Evolutionary conservation across 2,797 vertebrate genomes (phyloP).

Genomic region (Sebastes umbrosus): DNA sequence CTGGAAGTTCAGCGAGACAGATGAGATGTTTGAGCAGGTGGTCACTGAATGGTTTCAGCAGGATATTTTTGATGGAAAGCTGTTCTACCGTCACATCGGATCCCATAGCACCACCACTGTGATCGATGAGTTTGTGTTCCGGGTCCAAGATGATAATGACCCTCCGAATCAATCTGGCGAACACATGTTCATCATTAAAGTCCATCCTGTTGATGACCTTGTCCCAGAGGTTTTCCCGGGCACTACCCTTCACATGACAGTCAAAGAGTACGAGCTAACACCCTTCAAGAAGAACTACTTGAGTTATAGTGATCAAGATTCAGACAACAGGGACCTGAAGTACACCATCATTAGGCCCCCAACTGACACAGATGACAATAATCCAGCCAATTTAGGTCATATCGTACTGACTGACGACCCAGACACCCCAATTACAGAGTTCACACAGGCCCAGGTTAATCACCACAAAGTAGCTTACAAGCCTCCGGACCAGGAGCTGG

Average conservation of each 20-base stretch:
- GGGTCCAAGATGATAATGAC: slow-evolving; percentile 89
- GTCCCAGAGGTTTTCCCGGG: slow-evolving; percentile 83
- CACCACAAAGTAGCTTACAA: slow-evolving; percentile 90
- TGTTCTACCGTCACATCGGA: slow-evolving; percentile 87
- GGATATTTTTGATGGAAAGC: slow-evolving; percentile 88
- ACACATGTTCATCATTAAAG: slow-evolving; percentile 83
- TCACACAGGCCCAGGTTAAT: slow-evolving; percentile 91
- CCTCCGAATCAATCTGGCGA: slow-evolving; percentile 88
- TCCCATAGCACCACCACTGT: slow-evolving; percentile 81
- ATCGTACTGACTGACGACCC: slow-evolving; percentile 87
- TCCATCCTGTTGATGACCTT: slow-evolving; percentile 86
- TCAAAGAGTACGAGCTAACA: slow-evolving; percentile 88
- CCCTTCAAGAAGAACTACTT: slow-evolving; percentile 84
- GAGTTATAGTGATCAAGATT: slow-evolving; percentile 86
- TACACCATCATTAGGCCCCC: slow-evolving; percentile 85
- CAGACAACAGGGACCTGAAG: slow-evolving; percentile 88
- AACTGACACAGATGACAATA: slow-evolving; percentile 87
- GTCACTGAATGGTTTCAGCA: slow-evolving; percentile 90
- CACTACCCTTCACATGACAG: slow-evolving; percentile 87
- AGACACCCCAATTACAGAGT: slow-evolving; percentile 77
- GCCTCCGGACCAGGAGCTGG: slow-evolving; percentile 87
- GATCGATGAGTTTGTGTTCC: slow-evolving; percentile 82
- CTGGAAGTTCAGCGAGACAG: slow-evolving; percentile 84
- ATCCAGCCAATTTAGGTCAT: slow-evolving; percentile 80
- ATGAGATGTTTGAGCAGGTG: slow-evolving; percentile 89